Percentiles rank a stretch among this genome's conserved stretches.
These are phyloP conservation scores for Notodonta dromedarius DNA, from an alignment of 2,888 invertebrate genomes.

Conservation along the genomic window DNA sequence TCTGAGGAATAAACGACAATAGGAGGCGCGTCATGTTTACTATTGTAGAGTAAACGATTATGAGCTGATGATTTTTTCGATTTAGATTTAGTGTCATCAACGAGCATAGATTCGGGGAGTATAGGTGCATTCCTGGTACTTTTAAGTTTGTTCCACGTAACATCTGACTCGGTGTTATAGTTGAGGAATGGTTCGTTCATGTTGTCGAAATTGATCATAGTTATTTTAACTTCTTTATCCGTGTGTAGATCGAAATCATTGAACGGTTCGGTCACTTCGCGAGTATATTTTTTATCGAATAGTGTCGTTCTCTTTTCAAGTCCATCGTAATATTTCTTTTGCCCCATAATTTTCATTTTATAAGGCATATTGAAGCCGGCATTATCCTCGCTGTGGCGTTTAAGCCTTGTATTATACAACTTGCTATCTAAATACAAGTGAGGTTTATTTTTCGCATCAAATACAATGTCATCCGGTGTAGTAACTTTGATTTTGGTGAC, in stretches of 20 bases:
- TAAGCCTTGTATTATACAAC: not conserved
- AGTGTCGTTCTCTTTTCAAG: conserved; percentile 18
- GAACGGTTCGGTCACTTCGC: not conserved
- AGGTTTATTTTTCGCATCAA: not conserved
- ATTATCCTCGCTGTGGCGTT: conserved; percentile 8
- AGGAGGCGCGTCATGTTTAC: not conserved
- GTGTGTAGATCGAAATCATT: conserved; percentile 7
- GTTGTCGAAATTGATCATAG: conserved; percentile 44
- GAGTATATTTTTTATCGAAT: conserved; percentile 22
- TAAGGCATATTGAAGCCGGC: conserved; percentile 5
- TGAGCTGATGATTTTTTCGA: not conserved
- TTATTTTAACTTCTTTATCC: conserved; percentile 37
- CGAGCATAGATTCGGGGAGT: not conserved
- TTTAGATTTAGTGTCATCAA: not conserved
- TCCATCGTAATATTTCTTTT: conserved; percentile 23
- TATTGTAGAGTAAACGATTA: conserved; percentile 11
- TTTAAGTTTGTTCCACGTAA: not conserved
- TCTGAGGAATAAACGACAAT: not conserved
- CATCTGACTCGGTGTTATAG: not conserved
- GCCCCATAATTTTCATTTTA: conserved; percentile 8
- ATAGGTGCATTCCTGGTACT: not conserved
- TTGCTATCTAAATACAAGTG: not conserved
- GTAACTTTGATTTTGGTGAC: not conserved
- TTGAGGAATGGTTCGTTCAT: conserved; percentile 10
- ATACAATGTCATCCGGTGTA: not conserved